These are phyloP conservation scores for Mesorhabditis spiculigera DNA, from an alignment of 2,888 invertebrate genomes.

Conservation along the genomic window DNA sequence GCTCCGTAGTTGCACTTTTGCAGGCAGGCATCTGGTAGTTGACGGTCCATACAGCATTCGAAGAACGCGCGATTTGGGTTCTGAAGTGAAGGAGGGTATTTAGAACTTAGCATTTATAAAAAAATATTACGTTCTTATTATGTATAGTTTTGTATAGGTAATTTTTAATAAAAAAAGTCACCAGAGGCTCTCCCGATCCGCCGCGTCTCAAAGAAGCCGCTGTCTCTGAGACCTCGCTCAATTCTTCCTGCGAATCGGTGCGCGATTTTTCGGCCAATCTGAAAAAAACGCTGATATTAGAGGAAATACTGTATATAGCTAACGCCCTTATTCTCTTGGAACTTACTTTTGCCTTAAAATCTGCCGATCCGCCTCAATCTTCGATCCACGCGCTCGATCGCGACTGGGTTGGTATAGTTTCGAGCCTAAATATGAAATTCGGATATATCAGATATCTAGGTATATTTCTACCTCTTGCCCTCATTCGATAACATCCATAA, in stretches of 20 bases:
- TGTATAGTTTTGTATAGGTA: too few species aligned
- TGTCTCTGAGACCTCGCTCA: constrained; percentile 7
- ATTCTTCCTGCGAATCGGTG: background rate
- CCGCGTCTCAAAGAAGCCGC: constrained; percentile 16
- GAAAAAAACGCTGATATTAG: background rate
- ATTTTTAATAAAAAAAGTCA: background rate
- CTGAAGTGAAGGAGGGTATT: constrained; percentile 21
- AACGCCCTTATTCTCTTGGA: background rate
- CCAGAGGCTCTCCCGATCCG: background rate
- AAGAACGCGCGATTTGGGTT: constrained; percentile 52
- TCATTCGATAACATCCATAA: constrained; percentile 34
- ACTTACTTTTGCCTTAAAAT: constrained; percentile 26
- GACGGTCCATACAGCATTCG: constrained; percentile 52
- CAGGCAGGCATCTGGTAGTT: constrained; percentile 52
- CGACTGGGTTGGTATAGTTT: constrained; percentile 37
- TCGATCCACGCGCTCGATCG: constrained; percentile 17
- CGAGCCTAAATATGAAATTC: constrained; percentile 17
- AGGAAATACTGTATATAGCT: background rate
- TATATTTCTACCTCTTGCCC: constrained; percentile 15
- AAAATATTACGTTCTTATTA: background rate
- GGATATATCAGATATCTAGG: background rate
- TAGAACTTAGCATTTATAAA: background rate
- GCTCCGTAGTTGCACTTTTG: constrained; percentile 44
- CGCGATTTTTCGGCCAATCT: background rate
- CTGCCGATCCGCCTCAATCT: constrained; percentile 23